Evolutionary conservation across 2,888 invertebrate genomes (phyloP).

Genomic region (Eudemis profundana): DNA sequence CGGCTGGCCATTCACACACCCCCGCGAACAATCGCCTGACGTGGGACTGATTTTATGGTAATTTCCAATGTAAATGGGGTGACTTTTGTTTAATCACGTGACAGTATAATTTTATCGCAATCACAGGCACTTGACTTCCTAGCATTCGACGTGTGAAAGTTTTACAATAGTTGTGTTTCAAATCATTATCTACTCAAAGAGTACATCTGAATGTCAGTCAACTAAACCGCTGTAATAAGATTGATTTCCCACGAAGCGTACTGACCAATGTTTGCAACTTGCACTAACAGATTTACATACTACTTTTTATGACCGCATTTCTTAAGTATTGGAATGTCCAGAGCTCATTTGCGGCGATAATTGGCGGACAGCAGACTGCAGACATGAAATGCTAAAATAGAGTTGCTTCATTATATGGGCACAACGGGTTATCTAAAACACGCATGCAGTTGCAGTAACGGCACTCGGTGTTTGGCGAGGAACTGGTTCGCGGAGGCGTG

Average conservation of each 20-base stretch:
- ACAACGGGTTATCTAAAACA: constrained; percentile 44
- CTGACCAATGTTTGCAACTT: too few relatives aligned
- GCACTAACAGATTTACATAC: not conserved
- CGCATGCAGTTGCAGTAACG: constrained; percentile 72
- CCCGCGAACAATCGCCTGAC: constrained; percentile 66
- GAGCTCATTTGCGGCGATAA: not conserved
- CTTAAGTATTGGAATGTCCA: not conserved
- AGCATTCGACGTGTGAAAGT: constrained; percentile 29
- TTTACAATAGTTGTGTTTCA: too few relatives aligned
- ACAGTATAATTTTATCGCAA: constrained; percentile 36
- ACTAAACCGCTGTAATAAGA: too few relatives aligned
- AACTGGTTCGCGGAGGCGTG: constrained; percentile 82
- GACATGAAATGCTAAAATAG: constrained; percentile 7
- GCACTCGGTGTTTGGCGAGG: constrained; percentile 72
- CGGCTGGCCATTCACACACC: constrained; percentile 64
- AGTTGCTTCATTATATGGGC: constrained; percentile 12
- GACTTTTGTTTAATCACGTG: constrained; percentile 51
- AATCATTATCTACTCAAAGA: too few relatives aligned
- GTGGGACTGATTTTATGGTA: constrained; percentile 82
- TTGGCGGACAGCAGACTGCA: constrained; percentile 1
- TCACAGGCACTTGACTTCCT: constrained; percentile 37
- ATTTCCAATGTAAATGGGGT: constrained; percentile 65
- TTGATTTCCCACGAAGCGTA: too few relatives aligned
- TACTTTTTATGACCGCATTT: not conserved
- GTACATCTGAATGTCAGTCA: too few relatives aligned